Conservation (phyloP, 2,888 invertebrate genomes). For the Xestia c-nigrum region DNA sequence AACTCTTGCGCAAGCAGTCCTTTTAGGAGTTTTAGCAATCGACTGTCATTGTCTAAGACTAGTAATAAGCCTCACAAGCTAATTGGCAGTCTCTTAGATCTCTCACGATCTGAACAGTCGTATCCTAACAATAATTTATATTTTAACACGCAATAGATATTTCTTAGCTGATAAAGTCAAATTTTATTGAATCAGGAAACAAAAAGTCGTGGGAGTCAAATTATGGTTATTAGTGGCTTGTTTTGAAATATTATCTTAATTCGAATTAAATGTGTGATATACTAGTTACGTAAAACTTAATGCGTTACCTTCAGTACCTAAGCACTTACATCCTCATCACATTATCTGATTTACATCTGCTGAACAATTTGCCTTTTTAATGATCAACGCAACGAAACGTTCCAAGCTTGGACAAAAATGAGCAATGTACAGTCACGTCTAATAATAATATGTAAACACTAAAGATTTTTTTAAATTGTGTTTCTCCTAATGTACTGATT, state of each 20-base stretch:
- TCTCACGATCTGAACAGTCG: slow-evolving; percentile 63
- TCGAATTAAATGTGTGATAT: slow-evolving; percentile 61
- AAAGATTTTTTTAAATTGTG: too few species aligned
- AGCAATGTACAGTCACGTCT: too few species aligned
- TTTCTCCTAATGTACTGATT: too few species aligned
- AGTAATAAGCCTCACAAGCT: slow-evolving; percentile 51
- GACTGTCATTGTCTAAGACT: slow-evolving; percentile 62
- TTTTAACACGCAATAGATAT: slow-evolving; percentile 71
- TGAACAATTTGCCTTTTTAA: neutral
- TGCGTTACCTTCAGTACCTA: slow-evolving; percentile 45
- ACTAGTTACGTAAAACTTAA: slow-evolving; percentile 41
- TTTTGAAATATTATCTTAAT: slow-evolving; percentile 70
- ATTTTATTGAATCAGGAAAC: slow-evolving; percentile 79
- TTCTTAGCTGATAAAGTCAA: slow-evolving; percentile 69
- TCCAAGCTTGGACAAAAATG: too few species aligned
- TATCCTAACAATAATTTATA: slow-evolving; percentile 65
- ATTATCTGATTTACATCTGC: slow-evolving; percentile 21
- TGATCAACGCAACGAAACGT: neutral
- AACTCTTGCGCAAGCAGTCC: slow-evolving; percentile 31
- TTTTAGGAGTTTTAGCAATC: slow-evolving; percentile 38
- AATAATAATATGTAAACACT: too few species aligned
- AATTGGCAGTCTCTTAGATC: slow-evolving; percentile 60
- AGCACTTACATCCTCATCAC: slow-evolving; percentile 31
- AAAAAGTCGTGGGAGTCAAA: slow-evolving; percentile 78
- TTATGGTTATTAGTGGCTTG: slow-evolving; percentile 66